Evolutionary conservation across 2,797 vertebrate genomes (phyloP).

Genomic region (Poecilia gillii): DNA sequence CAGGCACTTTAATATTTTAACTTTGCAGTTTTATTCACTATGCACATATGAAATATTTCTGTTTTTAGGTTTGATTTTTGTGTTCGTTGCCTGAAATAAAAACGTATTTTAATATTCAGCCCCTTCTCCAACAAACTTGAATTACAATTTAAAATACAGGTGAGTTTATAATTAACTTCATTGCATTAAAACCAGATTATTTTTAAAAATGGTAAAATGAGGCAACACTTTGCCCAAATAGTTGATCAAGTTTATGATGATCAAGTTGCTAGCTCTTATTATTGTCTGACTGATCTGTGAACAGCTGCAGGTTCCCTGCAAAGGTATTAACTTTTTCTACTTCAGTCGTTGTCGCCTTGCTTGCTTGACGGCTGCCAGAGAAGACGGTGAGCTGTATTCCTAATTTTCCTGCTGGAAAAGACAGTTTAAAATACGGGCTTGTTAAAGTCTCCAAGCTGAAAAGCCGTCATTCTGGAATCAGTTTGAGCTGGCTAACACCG

Average conservation of each 20-base stretch:
- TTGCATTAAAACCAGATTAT: background rate
- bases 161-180: background rate
- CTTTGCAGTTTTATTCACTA: slow-evolving; percentile 2
- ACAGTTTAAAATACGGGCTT: slow-evolving; percentile 15
- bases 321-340: slow-evolving; percentile 61
- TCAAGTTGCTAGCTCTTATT: slow-evolving; percentile 56
- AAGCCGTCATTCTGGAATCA: slow-evolving; percentile 12
- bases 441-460: slow-evolving; percentile 19
- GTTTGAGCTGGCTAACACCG: slow-evolving; percentile 35
- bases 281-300: slow-evolving; percentile 60
- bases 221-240: slow-evolving; percentile 32
- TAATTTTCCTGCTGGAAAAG: slow-evolving; percentile 29
- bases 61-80: background rate
- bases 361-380: slow-evolving; percentile 36
- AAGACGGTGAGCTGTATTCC: slow-evolving; percentile 26
- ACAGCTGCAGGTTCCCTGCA: slow-evolving; percentile 53
- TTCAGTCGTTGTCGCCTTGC: slow-evolving; percentile 24
- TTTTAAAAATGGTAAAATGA: slow-evolving; percentile 22
- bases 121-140: background rate
- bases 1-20: background rate
- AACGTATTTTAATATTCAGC: background rate
- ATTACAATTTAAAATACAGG: background rate
- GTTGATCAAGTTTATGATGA: slow-evolving; percentile 53
- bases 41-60: background rate
- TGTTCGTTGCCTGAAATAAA: too few species aligned